These are phyloP conservation scores for Sciurus vulgaris DNA, from an alignment of 2,797 vertebrate species.

Conservation along the genomic window DNA sequence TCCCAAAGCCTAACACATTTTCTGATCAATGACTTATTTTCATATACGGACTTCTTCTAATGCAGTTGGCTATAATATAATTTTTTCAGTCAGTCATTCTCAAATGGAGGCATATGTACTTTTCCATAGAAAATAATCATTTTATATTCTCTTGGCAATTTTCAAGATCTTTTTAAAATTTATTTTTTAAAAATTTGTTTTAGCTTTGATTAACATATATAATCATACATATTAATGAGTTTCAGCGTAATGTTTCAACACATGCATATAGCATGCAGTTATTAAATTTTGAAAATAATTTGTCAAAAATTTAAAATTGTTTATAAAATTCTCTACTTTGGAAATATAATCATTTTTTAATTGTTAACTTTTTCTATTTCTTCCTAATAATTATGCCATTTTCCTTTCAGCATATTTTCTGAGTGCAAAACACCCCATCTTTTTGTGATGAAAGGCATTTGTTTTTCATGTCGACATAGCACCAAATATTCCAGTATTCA, in stretches of 20 bases:
- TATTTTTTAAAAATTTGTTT: neutral
- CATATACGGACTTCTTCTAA: neutral
- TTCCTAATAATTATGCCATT: conserved; percentile 30
- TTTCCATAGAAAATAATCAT: conserved; percentile 36
- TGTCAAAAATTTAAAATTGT: neutral
- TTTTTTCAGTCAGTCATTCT: conserved; percentile 43
- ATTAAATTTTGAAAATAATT: neutral
- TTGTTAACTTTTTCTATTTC: neutral
- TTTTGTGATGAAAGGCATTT: conserved; percentile 19
- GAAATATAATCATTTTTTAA: neutral
- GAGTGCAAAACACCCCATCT: neutral
- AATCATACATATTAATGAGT: neutral
- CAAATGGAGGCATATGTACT: neutral
- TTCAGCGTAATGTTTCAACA: neutral
- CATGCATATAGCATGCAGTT: neutral
- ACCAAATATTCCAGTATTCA: conserved; percentile 24
- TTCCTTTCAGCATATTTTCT: neutral
- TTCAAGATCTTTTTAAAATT: neutral
- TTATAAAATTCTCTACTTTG: neutral
- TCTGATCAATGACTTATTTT: conserved; percentile 38
- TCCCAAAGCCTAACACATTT: neutral
- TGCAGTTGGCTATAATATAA: neutral
- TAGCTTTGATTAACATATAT: neutral
- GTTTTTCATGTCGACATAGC: neutral
- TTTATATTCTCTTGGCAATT: neutral